phyloP scores from a whole-genome alignment of 1,140 invertebrate species.

The Microvelia longipes region DNA sequence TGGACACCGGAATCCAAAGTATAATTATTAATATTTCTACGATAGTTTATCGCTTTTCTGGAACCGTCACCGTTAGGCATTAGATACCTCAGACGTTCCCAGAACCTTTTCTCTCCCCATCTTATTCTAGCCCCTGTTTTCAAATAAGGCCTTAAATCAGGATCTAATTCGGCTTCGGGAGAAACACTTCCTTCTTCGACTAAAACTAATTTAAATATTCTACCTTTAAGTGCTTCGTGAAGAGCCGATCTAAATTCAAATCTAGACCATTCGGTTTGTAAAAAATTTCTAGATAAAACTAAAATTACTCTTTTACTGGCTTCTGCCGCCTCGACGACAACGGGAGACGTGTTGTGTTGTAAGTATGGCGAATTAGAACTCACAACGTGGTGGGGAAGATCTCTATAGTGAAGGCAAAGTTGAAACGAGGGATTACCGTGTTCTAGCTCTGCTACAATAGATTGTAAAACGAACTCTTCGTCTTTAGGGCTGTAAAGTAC shows the following conservation, averaged over 20 bases:
- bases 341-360: conserved; percentile 48
- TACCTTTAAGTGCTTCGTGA: conserved; percentile 68
- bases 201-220: conserved; percentile 69
- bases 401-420: conserved; percentile 72
- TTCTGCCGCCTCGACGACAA: conserved; percentile 72
- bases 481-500: conserved; percentile 85
- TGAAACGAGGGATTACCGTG: conserved; percentile 52
- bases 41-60: conserved; percentile 33
- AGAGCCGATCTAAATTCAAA: conserved; percentile 68
- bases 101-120: conserved; percentile 80
- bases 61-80: conserved; percentile 57
- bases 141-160: conserved; percentile 71
- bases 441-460: conserved; percentile 69
- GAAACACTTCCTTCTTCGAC: conserved; percentile 65
- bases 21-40: conserved; percentile 61
- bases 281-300: conserved; percentile 64
- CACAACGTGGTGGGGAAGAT: conserved; percentile 48
- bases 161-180: conserved; percentile 64
- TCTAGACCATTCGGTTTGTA: conserved; percentile 72
- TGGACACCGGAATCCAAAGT: conserved; percentile 41
- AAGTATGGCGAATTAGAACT: conserved; percentile 40
- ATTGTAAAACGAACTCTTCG: conserved; percentile 72
- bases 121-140: conserved; percentile 66
- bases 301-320: conserved; percentile 64
- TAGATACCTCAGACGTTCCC: conserved; percentile 76